Percentiles rank a stretch among this genome's conserved stretches.
Evolutionary conservation across 2,888 invertebrate species (phyloP).

Genomic region (Meiosimyza decipiens): DNA sequence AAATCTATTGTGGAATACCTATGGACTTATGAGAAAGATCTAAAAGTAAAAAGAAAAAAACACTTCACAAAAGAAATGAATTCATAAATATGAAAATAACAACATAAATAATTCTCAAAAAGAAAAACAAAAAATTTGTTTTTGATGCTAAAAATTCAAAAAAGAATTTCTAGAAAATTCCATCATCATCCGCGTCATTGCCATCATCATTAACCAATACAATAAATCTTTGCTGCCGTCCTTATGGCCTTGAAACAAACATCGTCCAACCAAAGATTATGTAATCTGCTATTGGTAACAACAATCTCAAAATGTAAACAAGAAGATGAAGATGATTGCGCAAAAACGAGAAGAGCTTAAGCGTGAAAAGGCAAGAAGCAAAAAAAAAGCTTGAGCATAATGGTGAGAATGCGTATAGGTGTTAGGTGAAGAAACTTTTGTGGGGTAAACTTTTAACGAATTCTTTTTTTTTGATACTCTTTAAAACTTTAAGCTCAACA

Average conservation of each 20-base stretch:
- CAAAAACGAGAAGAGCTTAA: not conserved
- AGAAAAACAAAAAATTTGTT: conserved; percentile 3
- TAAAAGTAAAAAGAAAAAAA: not conserved
- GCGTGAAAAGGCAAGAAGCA: not conserved
- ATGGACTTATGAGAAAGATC: no score
- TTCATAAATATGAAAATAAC: not conserved
- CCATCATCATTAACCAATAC: not conserved
- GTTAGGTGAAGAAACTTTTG: not conserved
- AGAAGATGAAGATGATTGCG: not conserved
- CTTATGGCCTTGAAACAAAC: conserved; percentile 34
- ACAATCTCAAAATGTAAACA: conserved; percentile 2
- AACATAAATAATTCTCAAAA: not conserved
- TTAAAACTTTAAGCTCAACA: not conserved
- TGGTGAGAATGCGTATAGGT: no score
- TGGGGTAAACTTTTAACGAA: not conserved
- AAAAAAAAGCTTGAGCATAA: not conserved
- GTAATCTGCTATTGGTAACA: not conserved
- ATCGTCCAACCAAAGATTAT: not conserved
- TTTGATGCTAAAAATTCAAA: no score
- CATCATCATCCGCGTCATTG: no score
- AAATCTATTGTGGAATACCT: not conserved
- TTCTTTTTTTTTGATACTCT: not conserved
- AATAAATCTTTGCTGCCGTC: conserved; percentile 33
- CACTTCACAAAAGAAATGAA: no score
- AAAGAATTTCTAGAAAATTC: conserved; percentile 1